Conservation (phyloP, 2,888 invertebrate species). For the Homarus gammarus region DNA sequence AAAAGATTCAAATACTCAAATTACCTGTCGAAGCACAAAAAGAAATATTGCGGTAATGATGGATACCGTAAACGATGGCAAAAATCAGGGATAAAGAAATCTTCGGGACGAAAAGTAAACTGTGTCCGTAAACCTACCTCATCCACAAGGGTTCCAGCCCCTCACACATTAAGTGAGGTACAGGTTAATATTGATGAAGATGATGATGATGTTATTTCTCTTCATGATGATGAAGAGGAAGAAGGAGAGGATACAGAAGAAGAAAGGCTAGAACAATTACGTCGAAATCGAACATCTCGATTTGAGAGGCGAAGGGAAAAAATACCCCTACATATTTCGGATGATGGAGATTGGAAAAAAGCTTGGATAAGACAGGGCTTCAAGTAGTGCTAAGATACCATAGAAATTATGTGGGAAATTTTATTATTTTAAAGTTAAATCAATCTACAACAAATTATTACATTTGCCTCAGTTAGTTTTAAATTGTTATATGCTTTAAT, state of each 20-base stretch:
- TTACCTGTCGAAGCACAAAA: slow-evolving; percentile 77
- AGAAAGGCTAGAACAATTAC: slow-evolving; percentile 30
- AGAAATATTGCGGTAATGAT: slow-evolving; percentile 67
- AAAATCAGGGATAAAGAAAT: slow-evolving; percentile 40
- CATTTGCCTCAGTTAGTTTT: neutral
- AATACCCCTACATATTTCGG: slow-evolving; percentile 46
- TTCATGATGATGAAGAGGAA: slow-evolving; percentile 51
- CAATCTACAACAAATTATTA: neutral
- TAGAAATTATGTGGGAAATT: neutral
- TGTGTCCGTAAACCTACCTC: slow-evolving; percentile 8
- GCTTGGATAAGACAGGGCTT: slow-evolving; percentile 68
- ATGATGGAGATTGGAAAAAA: slow-evolving; percentile 68
- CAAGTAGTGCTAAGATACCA: slow-evolving; percentile 37
- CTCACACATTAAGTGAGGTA: slow-evolving; percentile 3
- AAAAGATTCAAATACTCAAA: slow-evolving; percentile 72
- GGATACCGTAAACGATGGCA: slow-evolving; percentile 67
- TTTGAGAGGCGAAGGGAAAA: slow-evolving; percentile 37
- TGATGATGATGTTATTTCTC: slow-evolving; percentile 5
- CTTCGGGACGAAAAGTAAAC: neutral
- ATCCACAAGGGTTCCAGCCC: neutral
- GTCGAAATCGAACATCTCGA: neutral
- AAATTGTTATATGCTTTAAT: slow-evolving; percentile 13
- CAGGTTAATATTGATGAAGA: slow-evolving; percentile 25
- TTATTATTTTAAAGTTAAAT: neutral
- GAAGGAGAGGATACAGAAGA: slow-evolving; percentile 48